Conservation (phyloP, 2,113 vertebrate genomes). For the Apus apus region DNA sequence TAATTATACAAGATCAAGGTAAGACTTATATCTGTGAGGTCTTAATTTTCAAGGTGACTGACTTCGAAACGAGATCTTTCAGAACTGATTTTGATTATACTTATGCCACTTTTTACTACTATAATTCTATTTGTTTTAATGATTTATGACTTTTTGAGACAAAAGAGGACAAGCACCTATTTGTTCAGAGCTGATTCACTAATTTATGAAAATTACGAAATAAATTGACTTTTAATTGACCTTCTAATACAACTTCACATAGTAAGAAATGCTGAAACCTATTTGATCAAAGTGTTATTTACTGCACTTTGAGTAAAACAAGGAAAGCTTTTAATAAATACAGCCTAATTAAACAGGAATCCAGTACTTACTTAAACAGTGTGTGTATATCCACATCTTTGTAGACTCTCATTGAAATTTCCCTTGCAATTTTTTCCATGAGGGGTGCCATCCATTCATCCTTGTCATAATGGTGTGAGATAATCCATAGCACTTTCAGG, state of each 20-base stretch:
- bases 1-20: background rate
- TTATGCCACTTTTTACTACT: background rate
- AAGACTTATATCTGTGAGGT: background rate
- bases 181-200: background rate
- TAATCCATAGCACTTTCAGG: constrained; percentile 88
- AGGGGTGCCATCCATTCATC: constrained; percentile 87
- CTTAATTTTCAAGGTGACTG: background rate
- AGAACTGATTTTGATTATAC: background rate
- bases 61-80: background rate
- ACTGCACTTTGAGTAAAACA: background rate
- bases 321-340: background rate
- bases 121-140: background rate
- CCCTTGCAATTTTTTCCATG: constrained; percentile 92
- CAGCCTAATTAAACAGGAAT: background rate
- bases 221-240: background rate
- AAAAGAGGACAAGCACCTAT: background rate
- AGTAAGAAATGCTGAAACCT: background rate
- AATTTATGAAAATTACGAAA: background rate
- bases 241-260: background rate
- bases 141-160: background rate
- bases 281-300: background rate
- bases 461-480: constrained; percentile 88
- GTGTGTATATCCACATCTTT: constrained; percentile 77
- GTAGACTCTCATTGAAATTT: constrained; percentile 82
- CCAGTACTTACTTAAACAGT: constrained; percentile 83